These are phyloP conservation scores for Atractosteus spatula DNA, from an alignment of 2,113 vertebrate genomes.

Conservation along the genomic window DNA sequence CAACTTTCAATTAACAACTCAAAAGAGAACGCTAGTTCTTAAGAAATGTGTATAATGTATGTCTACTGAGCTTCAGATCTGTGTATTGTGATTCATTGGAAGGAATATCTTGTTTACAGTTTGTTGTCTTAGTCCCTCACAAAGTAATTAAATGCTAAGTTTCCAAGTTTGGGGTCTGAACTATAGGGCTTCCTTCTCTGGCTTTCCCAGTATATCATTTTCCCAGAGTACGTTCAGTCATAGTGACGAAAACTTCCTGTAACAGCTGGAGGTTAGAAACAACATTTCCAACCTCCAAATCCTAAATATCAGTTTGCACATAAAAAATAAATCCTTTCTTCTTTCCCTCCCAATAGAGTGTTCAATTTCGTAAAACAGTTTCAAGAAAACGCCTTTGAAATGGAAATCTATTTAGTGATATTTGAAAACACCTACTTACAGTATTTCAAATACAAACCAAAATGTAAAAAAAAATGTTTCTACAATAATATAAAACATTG, in stretches of 20 bases:
- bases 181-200: conserved; percentile 59
- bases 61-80: no score
- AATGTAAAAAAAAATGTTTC: conserved; percentile 37
- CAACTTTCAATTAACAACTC: background rate
- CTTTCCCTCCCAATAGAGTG: conserved; percentile 39
- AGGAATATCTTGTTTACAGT: background rate
- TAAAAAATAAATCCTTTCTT: conserved; percentile 47
- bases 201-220: conserved; percentile 67
- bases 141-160: conserved; percentile 26
- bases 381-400: conserved; percentile 41
- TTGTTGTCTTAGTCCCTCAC: background rate
- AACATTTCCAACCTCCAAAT: conserved; percentile 56
- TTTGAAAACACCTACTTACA: background rate
- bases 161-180: conserved; percentile 62
- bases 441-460: no score
- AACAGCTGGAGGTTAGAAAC: conserved; percentile 66
- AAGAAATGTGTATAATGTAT: background rate
- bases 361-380: conserved; percentile 29
- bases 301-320: conserved; percentile 56
- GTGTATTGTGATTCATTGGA: background rate
- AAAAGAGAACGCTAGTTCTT: background rate
- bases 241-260: conserved; percentile 65
- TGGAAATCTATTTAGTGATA: conserved; percentile 1
- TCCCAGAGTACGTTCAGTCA: conserved; percentile 66
- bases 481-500: conserved; percentile 20